Evolutionary conservation across 2,888 invertebrate genomes (phyloP).

Genomic region (Amblyjoppa fuscipennis): DNA sequence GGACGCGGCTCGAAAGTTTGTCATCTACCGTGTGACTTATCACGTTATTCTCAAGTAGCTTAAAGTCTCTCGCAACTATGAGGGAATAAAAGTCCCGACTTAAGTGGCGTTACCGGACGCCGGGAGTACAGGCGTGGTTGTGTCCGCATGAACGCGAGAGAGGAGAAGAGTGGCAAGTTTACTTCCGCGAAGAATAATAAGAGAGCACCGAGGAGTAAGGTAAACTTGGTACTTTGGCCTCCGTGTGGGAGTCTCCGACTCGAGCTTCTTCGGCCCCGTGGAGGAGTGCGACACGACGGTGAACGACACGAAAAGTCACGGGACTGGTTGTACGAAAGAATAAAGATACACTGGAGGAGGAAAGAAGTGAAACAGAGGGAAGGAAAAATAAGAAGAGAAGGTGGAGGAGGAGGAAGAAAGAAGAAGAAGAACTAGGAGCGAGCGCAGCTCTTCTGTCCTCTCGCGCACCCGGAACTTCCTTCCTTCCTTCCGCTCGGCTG

Average conservation of each 20-base stretch:
- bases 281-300: conserved; percentile 33
- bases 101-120: conserved; percentile 53
- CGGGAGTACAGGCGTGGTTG: conserved; percentile 31
- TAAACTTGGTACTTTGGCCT: conserved; percentile 70
- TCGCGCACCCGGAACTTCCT: conserved; percentile 81
- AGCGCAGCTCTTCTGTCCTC: conserved; percentile 78
- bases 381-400: conserved; percentile 73
- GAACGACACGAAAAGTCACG: conserved; percentile 63
- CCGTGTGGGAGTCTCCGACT: neutral
- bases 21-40: conserved; percentile 62
- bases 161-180: conserved; percentile 69
- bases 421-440: conserved; percentile 72
- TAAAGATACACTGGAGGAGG: conserved; percentile 63
- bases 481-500: conserved; percentile 83
- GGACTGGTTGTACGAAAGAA: conserved; percentile 66
- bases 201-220: conserved; percentile 60
- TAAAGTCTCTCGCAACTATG: conserved; percentile 65
- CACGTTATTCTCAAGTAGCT: conserved; percentile 66
- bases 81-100: conserved; percentile 66
- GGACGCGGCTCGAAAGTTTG: conserved; percentile 59
- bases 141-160: conserved; percentile 46
- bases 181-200: conserved; percentile 70
- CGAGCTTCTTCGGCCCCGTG: conserved; percentile 34
- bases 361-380: conserved; percentile 44
- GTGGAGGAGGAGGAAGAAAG: conserved; percentile 66